phyloP scores from a whole-genome alignment of 53 echinoderm and acorn worm species.

The Glandiceps talaboti region DNA sequence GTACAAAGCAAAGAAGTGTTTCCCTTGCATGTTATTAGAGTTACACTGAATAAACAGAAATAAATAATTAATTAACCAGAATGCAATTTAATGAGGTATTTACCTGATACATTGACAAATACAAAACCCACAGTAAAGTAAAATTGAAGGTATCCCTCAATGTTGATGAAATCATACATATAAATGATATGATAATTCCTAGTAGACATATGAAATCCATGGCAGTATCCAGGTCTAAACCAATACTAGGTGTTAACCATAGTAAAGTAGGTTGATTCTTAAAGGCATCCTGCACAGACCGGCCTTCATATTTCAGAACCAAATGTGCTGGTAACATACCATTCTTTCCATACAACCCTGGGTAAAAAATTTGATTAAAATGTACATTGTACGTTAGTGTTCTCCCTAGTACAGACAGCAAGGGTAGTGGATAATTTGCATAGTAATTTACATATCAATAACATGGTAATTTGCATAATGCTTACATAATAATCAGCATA shows the following conservation, averaged over 20 bases:
- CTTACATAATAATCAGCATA: too few relatives aligned
- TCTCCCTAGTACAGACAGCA: too few relatives aligned
- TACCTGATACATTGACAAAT: conserved; percentile 82
- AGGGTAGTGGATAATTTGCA: too few relatives aligned
- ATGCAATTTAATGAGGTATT: too few relatives aligned
- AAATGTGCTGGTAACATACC: conserved; percentile 69
- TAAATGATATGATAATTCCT: conserved; percentile 36
- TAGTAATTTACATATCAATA: too few relatives aligned
- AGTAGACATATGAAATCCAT: conserved; percentile 83
- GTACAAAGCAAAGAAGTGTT: too few relatives aligned
- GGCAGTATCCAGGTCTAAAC: conserved; percentile 42
- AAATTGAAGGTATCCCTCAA: conserved; percentile 65
- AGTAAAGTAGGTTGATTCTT: conserved; percentile 59
- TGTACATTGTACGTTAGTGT: too few relatives aligned
- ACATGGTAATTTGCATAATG: too few relatives aligned
- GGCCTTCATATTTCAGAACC: conserved; percentile 28
- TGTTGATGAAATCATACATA: conserved; percentile 52
- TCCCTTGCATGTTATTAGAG: too few relatives aligned
- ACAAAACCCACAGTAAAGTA: conserved; percentile 72
- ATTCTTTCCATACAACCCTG: conserved; percentile 75
- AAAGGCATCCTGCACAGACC: conserved; percentile 26
- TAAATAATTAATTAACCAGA: too few relatives aligned
- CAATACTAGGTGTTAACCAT: conserved; percentile 58
- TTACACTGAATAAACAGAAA: too few relatives aligned
- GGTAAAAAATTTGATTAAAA: too few relatives aligned